phyloP scores from a whole-genome alignment of 2,113 vertebrate species.

The Stegostoma tigrinum region DNA sequence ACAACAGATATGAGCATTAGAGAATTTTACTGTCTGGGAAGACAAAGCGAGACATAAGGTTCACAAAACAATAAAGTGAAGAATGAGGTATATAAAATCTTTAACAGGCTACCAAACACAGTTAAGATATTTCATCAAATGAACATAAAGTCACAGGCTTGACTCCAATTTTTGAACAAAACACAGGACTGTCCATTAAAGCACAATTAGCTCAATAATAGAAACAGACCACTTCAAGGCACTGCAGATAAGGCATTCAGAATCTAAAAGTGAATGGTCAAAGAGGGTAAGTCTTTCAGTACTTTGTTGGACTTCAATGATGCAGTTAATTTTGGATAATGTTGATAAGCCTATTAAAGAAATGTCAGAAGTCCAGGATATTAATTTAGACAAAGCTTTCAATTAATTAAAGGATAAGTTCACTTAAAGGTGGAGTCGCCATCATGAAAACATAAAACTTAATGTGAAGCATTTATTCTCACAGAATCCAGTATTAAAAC shows the following conservation, averaged over 20 bases:
- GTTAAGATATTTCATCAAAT: background rate
- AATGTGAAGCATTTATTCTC: too few species aligned
- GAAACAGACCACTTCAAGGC: background rate
- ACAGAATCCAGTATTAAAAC: too few species aligned
- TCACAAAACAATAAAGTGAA: background rate
- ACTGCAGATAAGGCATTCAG: background rate
- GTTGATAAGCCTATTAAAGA: background rate
- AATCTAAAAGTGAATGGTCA: background rate
- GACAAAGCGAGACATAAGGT: background rate
- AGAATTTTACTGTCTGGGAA: background rate
- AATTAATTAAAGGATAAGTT: background rate
- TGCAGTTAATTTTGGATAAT: background rate
- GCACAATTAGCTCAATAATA: background rate
- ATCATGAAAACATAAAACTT: too few species aligned
- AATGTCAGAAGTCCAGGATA: background rate
- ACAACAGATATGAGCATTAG: background rate
- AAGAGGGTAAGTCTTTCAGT: background rate
- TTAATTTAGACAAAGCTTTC: background rate
- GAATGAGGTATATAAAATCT: background rate
- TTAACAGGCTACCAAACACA: too few species aligned
- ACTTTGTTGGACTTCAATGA: background rate
- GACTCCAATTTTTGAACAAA: background rate
- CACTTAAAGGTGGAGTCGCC: too few species aligned
- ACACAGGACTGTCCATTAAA: background rate
- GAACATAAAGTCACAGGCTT: background rate